phyloP scores from a whole-genome alignment of 2,888 invertebrate genomes.

The Acleris sparsana region DNA sequence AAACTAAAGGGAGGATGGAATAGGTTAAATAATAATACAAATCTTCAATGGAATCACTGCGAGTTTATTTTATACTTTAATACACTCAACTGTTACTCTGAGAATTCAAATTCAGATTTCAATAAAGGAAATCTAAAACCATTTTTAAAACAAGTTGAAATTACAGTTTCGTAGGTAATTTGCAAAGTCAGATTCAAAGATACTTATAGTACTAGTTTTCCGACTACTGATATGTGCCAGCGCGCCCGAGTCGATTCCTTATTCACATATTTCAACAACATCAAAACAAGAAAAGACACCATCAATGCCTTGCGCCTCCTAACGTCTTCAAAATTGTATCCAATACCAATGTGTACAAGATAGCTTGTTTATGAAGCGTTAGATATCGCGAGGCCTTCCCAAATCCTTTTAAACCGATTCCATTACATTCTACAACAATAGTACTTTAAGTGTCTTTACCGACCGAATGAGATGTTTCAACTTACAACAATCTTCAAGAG shows the following conservation, averaged over 20 bases:
- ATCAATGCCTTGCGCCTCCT: conserved; percentile 15
- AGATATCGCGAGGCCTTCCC: conserved; percentile 46
- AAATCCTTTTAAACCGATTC: conserved; percentile 33
- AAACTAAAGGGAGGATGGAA: conserved; percentile 13
- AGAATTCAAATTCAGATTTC: conserved; percentile 66
- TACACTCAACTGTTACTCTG: conserved; percentile 78
- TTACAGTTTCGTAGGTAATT: conserved; percentile 35
- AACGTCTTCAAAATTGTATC: conserved; percentile 11
- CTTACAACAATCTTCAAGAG: conserved; percentile 76
- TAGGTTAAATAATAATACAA: conserved; percentile 57
- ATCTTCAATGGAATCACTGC: conserved; percentile 81
- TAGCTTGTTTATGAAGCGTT: conserved; percentile 39
- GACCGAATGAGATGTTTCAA: conserved; percentile 65
- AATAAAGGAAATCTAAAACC: conserved; percentile 59
- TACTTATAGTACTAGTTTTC: conserved; percentile 81
- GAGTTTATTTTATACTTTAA: conserved; percentile 82
- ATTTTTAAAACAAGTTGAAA: conserved; percentile 35
- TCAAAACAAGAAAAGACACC: conserved; percentile 79
- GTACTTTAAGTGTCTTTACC: conserved; percentile 81
- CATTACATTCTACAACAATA: conserved; percentile 71
- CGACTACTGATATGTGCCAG: conserved; percentile 78
- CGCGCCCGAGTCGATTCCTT: conserved; percentile 76
- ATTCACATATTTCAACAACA: conserved; percentile 81
- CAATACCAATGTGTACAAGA: not conserved
- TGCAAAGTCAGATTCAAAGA: conserved; percentile 73